A percentile compares a stretch with the other conserved stretches of the same genome.
Conservation (phyloP, 2,113 vertebrate species). For the Scolopax mira region DNA sequence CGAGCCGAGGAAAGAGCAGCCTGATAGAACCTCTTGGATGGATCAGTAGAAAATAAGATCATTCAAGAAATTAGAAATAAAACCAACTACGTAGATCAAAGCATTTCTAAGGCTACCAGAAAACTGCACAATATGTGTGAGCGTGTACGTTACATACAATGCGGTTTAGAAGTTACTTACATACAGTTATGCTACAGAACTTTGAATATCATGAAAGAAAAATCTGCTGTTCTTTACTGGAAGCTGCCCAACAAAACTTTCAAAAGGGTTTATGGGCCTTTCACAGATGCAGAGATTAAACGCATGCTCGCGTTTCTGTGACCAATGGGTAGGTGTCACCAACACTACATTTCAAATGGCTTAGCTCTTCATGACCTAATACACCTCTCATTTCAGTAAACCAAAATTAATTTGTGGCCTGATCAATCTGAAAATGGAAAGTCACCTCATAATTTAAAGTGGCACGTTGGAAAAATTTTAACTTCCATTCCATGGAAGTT, state of each 20-base stretch:
- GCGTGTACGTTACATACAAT: background rate
- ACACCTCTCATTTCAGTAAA: background rate
- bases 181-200: background rate
- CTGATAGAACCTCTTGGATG: background rate
- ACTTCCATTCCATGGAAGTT: background rate
- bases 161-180: background rate
- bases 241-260: background rate
- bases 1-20: background rate
- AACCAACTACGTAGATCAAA: background rate
- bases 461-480: background rate
- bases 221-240: background rate
- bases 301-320: accelerated
- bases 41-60: background rate
- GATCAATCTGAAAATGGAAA: background rate
- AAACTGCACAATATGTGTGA: too few species aligned
- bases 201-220: background rate
- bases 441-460: background rate
- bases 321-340: background rate
- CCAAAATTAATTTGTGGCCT: background rate
- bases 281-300: background rate
- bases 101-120: background rate
- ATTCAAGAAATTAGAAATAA: background rate
- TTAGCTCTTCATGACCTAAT: background rate
- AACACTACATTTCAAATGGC: background rate
- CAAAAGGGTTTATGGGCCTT: background rate